phyloP scores from a whole-genome alignment of 1,140 invertebrate species.

The Atopsyche davidsoni region DNA sequence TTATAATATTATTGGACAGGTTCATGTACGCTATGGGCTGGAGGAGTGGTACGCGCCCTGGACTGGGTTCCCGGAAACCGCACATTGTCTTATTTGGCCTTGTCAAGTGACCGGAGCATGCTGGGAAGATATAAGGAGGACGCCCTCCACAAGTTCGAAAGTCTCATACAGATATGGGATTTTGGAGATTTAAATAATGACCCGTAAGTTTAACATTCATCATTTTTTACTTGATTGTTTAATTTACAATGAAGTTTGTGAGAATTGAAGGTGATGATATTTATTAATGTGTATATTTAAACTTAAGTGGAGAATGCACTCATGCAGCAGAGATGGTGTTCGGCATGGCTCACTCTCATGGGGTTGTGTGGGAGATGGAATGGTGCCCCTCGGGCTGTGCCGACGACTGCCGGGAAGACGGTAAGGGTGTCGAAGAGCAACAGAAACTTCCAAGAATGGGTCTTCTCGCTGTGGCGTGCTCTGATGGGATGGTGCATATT shows the following conservation, averaged over 20 bases:
- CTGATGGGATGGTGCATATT: constrained; percentile 56
- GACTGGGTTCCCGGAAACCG: constrained; percentile 50
- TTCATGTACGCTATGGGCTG: constrained; percentile 51
- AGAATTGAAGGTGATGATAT: background rate
- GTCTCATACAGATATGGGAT: constrained; percentile 57
- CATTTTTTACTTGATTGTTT: constrained; percentile 12
- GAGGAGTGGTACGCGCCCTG: constrained; percentile 54
- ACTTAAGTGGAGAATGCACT: constrained; percentile 12
- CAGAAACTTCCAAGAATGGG: constrained; percentile 49
- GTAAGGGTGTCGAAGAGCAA: constrained; percentile 30
- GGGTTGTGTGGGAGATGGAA: constrained; percentile 62
- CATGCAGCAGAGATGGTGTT: constrained; percentile 42
- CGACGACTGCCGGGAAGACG: constrained; percentile 35
- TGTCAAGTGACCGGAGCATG: constrained; percentile 46
- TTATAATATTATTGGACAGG: too few relatives aligned
- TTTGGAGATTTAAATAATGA: constrained; percentile 42
- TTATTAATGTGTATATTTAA: constrained; percentile 1
- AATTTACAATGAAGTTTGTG: constrained; percentile 19
- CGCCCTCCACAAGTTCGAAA: constrained; percentile 38
- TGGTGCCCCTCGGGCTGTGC: constrained; percentile 72
- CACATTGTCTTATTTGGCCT: constrained; percentile 49
- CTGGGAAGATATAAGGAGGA: constrained; percentile 39
- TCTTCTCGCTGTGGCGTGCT: constrained; percentile 61
- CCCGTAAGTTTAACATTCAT: constrained; percentile 14
- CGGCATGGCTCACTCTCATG: constrained; percentile 56